Evolutionary conservation across 2,888 invertebrate species (phyloP).

Genomic region (Uloborus plumipes): DNA sequence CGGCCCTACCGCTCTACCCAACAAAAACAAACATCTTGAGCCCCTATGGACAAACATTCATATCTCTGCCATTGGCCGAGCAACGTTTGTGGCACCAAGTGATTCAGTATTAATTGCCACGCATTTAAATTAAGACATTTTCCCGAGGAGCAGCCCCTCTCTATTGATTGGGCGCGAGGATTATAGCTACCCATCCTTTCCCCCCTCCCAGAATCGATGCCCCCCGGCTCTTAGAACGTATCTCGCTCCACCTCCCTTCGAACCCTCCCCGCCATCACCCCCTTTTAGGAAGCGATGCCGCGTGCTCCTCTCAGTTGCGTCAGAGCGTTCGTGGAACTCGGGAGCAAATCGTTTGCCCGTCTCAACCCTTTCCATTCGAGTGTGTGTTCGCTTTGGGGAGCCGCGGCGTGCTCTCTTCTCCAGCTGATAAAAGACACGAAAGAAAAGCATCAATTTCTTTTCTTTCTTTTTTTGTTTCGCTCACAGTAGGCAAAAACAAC

Average conservation of each 20-base stretch:
- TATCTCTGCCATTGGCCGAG: conserved; percentile 27
- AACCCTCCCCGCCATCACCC: conserved; percentile 3
- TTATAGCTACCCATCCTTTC: conserved; percentile 36
- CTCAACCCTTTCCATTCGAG: neutral
- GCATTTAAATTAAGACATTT: conserved; percentile 65
- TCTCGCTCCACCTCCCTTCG: conserved; percentile 35
- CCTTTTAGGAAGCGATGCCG: conserved; percentile 27
- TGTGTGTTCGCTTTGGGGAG: neutral
- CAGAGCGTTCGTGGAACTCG: conserved; percentile 40
- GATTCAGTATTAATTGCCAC: conserved; percentile 65
- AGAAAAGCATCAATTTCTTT: too few species aligned
- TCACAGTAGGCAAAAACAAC: too few species aligned
- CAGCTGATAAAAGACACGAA: too few species aligned
- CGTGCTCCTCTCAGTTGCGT: conserved; percentile 59
- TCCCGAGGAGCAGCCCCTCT: conserved; percentile 52
- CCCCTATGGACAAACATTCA: conserved; percentile 28
- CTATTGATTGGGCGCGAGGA: conserved; percentile 64
- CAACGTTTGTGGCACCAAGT: conserved; percentile 53
- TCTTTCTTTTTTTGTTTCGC: too few species aligned
- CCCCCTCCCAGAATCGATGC: conserved; percentile 3
- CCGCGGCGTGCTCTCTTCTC: conserved; percentile 1
- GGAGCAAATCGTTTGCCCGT: neutral
- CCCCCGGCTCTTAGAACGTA: conserved; percentile 48
- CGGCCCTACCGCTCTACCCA: too few species aligned
- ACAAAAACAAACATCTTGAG: neutral